Percentiles rank a stretch among this genome's conserved stretches.
phyloP scores from a whole-genome alignment of 2,888 invertebrate genomes.

The Heliothis peltigera region DNA sequence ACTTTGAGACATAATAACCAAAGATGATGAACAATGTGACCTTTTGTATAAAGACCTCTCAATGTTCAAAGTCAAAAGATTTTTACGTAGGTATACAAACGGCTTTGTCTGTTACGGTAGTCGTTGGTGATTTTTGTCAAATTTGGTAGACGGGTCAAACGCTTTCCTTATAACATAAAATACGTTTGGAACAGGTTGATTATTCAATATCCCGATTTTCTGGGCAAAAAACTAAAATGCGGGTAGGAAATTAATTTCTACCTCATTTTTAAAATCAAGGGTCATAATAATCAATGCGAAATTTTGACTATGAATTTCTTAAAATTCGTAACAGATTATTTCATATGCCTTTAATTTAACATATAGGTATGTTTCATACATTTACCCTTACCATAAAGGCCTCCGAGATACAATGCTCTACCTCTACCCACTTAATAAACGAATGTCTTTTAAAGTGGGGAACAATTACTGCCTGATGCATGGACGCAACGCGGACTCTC shows the following conservation, averaged over 20 bases:
- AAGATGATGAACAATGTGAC: background rate
- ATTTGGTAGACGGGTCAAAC: background rate
- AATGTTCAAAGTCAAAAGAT: constrained; percentile 2
- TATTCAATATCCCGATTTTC: background rate
- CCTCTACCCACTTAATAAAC: too few species aligned
- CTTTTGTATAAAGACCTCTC: background rate
- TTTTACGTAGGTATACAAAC: background rate
- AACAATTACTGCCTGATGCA: constrained; percentile 40
- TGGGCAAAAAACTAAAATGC: too few species aligned
- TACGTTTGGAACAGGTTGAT: background rate
- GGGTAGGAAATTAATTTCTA: too few species aligned
- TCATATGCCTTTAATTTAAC: too few species aligned
- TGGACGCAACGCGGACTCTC: constrained; percentile 17
- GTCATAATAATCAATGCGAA: too few species aligned
- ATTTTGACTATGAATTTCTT: too few species aligned
- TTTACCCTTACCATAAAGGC: too few species aligned
- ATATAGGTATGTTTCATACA: too few species aligned
- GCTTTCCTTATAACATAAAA: background rate
- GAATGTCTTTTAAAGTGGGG: constrained; percentile 36
- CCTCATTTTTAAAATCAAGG: too few species aligned
- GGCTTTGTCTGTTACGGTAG: background rate
- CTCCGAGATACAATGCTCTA: too few species aligned
- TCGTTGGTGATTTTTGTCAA: background rate
- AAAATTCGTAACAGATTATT: too few species aligned
- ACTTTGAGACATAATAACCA: background rate